These are phyloP conservation scores for Leucopternis melanops DNA, from an alignment of 2,113 vertebrate genomes.

Conservation along the genomic window DNA sequence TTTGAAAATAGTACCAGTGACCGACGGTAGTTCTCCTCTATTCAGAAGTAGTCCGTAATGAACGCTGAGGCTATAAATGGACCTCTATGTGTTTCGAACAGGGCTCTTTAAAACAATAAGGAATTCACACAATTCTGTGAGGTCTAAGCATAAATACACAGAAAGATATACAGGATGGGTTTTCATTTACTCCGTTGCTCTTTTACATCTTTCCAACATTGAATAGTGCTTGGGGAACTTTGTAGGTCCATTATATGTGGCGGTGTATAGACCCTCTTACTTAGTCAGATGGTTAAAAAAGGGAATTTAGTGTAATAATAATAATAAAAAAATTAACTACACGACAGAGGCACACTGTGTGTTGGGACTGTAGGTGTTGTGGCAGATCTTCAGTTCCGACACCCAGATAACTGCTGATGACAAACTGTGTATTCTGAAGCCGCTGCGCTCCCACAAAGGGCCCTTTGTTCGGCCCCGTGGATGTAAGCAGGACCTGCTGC, in stretches of 20 bases:
- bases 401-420: background rate
- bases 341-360: background rate
- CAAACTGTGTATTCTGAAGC: background rate
- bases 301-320: background rate
- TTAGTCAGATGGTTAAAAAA: background rate
- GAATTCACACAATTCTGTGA: background rate
- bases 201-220: background rate
- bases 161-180: background rate
- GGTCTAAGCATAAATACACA: background rate
- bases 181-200: background rate
- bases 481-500: background rate
- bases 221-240: background rate
- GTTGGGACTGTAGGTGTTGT: background rate
- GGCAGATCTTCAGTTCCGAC: background rate
- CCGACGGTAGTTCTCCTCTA: background rate
- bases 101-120: background rate
- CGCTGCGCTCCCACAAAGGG: background rate
- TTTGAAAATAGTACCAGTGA: conserved; percentile 2
- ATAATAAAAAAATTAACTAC: background rate
- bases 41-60: background rate
- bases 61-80: background rate
- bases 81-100: background rate
- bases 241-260: background rate
- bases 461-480: background rate
- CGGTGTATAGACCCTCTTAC: background rate